Conservation (phyloP, 1,140 invertebrate species). For the Stegodyphus dumicola region DNA sequence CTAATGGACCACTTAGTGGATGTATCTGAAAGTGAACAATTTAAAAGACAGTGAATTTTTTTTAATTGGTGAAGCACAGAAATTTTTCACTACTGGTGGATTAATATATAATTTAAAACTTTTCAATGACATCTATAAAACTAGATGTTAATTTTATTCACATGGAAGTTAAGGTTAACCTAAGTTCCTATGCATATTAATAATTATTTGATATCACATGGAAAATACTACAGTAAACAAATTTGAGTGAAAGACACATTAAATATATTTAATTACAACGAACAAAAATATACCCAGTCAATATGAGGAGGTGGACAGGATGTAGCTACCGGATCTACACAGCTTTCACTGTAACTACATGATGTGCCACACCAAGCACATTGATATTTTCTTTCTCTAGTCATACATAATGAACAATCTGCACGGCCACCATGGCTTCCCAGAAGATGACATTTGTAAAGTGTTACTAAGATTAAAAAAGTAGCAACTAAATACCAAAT, state of each 20-base stretch:
- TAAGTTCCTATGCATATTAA: too few species aligned
- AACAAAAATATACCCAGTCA: conserved; percentile 78
- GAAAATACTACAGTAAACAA: too few species aligned
- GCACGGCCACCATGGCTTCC: conserved; percentile 91
- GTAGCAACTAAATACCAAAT: background rate
- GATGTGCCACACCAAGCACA: conserved; percentile 92
- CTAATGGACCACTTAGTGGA: conserved; percentile 91
- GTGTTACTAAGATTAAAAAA: conserved; percentile 73
- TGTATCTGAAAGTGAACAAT: conserved; percentile 76
- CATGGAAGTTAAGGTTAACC: too few species aligned
- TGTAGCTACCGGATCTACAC: conserved; percentile 75
- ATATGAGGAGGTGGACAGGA: conserved; percentile 92
- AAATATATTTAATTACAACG: background rate
- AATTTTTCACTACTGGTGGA: too few species aligned
- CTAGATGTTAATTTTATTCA: too few species aligned
- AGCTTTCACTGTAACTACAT: conserved; percentile 87
- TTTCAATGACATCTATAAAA: too few species aligned
- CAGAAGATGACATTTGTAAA: conserved; percentile 95
- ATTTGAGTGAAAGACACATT: background rate
- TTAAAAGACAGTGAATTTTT: too few species aligned
- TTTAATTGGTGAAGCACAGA: too few species aligned
- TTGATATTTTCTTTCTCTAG: conserved; percentile 82
- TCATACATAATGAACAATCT: conserved; percentile 94
- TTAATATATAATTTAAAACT: background rate
- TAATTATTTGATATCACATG: too few species aligned